Base-by-base conservation (phyloP, 2,888 invertebrate species). In the Adineta ricciae region DNA sequence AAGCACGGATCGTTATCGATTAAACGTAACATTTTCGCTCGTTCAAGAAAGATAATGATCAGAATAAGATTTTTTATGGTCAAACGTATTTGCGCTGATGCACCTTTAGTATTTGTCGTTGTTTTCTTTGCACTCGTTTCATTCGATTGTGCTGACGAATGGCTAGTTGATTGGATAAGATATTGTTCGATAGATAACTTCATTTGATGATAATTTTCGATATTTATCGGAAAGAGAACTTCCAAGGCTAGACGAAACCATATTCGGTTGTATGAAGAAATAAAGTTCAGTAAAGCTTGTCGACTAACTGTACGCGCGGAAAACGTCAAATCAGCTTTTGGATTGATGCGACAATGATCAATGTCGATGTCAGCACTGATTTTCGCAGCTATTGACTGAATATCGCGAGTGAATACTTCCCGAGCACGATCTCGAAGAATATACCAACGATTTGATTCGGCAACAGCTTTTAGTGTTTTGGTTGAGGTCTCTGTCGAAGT, bases 1-100 rank as follows among this genome's bases (percentile, higher is more conserved):
- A 96, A 91, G 88, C 96, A 96, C 0, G 96, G 96, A 91, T 96
- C 95, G 88, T 96, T 95, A 3, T 94, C 93, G 87, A 96, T 95
- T 11, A 96, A 92, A 88, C 94, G 94, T 64, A 92, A 92, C 84
- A 92, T 92, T 89, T 96, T 96, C 0, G 96, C 95, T 89, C 93
- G 93, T 90, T 96, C 96, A 87, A 96, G 91, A 89, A 96, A 95
- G 88, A 94, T 41, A 41, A 78, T 41, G n/a, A 78, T 78, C n/a
- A 78, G n/a, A 11, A 78, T 78, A n/a, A 78, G n/a, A 78, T 78
- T 78, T 78, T 78, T 78, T 7, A 78, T 41, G 38, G 78, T 78
- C n/a, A 78, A 78, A 41, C 78, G 78, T n/a, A 78, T 78, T 78
- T 41, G 41, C n/a, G 78, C 11, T 41, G 78, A 78, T 19, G 41